Conservation (phyloP, 2,113 vertebrate genomes). For the Tachysurus vachellii region DNA sequence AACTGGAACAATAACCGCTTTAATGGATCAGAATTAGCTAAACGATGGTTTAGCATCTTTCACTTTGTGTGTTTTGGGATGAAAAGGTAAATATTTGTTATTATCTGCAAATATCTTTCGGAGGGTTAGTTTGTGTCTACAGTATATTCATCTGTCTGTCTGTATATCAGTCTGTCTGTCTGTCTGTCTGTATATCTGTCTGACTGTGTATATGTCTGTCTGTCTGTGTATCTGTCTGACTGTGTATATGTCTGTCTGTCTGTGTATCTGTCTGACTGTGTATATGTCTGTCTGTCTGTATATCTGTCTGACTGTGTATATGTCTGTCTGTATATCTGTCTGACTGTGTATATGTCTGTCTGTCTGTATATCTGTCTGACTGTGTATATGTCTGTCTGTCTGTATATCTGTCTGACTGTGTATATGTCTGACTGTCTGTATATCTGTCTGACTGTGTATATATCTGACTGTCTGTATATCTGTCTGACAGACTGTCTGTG, state of each 20-base stretch:
- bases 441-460: not conserved
- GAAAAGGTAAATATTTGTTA: not conserved
- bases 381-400: too few relatives aligned
- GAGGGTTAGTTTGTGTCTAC: not conserved
- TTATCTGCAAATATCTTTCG: not conserved
- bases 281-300: slow-evolving; percentile 14
- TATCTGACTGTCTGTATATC: not conserved
- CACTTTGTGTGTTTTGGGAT: not conserved
- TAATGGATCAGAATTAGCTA: not conserved
- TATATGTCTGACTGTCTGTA: not conserved
- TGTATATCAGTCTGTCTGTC: not conserved
- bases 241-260: not conserved
- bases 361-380: too few relatives aligned
- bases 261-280: not conserved
- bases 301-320: not conserved
- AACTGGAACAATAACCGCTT: not conserved
- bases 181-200: not conserved
- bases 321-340: not conserved
- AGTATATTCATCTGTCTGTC: not conserved
- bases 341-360: too few relatives aligned
- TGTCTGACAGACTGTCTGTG: not conserved
- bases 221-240: not conserved
- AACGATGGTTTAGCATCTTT: too few relatives aligned
- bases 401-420: not conserved
- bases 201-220: not conserved